These are phyloP conservation scores for Lethenteron reissneri DNA, from an alignment of 2,113 vertebrate species.

Conservation along the genomic window DNA sequence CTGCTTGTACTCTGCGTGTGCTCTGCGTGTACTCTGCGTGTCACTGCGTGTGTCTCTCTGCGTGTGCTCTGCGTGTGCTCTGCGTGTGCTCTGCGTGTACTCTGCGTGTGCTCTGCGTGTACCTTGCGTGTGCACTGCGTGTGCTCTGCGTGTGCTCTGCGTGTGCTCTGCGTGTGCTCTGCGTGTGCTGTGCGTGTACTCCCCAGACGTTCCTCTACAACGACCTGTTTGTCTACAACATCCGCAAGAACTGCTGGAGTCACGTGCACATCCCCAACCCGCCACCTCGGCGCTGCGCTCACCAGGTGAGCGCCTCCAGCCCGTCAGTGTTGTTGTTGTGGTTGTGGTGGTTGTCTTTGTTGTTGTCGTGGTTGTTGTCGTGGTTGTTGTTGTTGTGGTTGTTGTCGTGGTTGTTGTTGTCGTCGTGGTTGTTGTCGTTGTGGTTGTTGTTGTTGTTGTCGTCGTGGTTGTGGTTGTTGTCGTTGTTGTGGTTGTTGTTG, in stretches of 20 bases:
- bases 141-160: background rate
- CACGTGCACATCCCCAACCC: conserved; percentile 58
- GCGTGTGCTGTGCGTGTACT: background rate
- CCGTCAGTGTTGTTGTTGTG: background rate
- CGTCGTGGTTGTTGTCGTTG: no score
- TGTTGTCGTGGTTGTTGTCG: background rate
- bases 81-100: no score
- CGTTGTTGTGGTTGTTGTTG: no score
- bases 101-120: background rate
- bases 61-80: no score
- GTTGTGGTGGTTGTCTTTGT: background rate
- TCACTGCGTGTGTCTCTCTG: no score
- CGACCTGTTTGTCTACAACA: conserved; percentile 62
- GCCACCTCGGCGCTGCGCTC: conserved; percentile 62
- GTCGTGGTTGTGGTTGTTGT: no score
- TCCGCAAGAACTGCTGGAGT: conserved; percentile 61
- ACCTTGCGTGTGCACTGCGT: no score
- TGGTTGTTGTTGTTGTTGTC: no score
- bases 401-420: no score
- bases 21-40: no score
- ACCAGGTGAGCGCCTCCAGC: conserved; percentile 38
- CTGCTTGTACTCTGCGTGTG: no score
- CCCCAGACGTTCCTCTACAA: conserved; percentile 64
- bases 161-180: background rate
- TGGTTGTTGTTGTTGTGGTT: no score